Conservation (phyloP, 2,888 invertebrate genomes). For the Molanna angustata region DNA sequence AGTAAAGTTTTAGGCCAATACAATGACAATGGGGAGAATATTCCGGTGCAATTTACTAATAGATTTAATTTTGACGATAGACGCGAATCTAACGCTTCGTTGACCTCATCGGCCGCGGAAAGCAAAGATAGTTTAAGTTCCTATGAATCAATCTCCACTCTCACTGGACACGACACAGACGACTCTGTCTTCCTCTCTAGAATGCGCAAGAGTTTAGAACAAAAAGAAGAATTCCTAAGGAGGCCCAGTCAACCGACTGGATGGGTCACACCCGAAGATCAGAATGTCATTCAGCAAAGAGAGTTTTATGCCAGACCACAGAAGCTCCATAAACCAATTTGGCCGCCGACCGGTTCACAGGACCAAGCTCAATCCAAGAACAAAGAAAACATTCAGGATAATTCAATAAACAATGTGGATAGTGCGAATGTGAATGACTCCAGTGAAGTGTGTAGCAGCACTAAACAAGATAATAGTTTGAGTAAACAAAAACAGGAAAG, state of each 20-base stretch:
- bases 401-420: constrained; percentile 39
- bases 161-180: constrained; percentile 65
- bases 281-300: constrained; percentile 57
- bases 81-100: constrained; percentile 60
- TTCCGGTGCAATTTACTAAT: constrained; percentile 28
- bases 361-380: constrained; percentile 35
- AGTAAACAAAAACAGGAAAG: constrained; percentile 45
- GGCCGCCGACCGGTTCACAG: constrained; percentile 58
- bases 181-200: constrained; percentile 72
- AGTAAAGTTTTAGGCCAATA: constrained; percentile 47
- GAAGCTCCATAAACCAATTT: constrained; percentile 67
- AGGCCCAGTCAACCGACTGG: constrained; percentile 67
- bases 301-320: constrained; percentile 80
- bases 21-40: constrained; percentile 43
- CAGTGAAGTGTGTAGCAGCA: constrained; percentile 17
- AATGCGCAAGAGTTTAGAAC: constrained; percentile 80
- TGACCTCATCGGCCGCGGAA: constrained; percentile 59
- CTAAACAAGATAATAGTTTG: constrained; percentile 20
- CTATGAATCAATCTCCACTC: constrained; percentile 65
- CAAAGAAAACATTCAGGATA: constrained; percentile 41
- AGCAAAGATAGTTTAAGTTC: constrained; percentile 68
- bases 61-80: constrained; percentile 41
- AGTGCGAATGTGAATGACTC: constrained; percentile 25
- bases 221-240: constrained; percentile 85
- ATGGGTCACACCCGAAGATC: constrained; percentile 52